phyloP scores from a whole-genome alignment of 2,113 vertebrate species.

The Eretmodus cyanostictus region DNA sequence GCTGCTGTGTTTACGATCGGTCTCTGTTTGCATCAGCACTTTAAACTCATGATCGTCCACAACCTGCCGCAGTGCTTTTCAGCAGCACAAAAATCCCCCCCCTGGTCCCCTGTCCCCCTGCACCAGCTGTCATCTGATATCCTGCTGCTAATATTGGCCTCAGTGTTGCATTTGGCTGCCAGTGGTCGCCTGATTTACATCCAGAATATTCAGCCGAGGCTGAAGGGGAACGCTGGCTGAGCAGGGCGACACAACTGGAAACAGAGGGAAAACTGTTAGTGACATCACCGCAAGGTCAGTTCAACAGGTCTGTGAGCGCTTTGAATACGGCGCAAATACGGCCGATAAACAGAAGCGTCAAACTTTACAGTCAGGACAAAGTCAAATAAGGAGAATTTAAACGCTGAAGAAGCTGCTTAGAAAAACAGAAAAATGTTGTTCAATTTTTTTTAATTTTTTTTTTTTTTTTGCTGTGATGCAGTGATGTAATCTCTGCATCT shows the following conservation, averaged over 20 bases:
- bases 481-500: accelerated
- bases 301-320: background rate
- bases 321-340: background rate
- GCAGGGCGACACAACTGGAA: background rate
- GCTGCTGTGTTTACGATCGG: background rate
- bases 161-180: constrained; percentile 2
- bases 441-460: too few species aligned
- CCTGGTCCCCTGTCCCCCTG: background rate
- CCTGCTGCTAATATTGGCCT: constrained; percentile 34
- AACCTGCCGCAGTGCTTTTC: background rate
- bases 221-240: background rate
- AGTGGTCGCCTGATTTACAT: constrained; percentile 30
- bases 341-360: background rate
- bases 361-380: background rate
- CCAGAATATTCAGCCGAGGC: background rate
- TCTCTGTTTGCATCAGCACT: background rate
- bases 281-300: background rate
- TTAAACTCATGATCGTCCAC: background rate
- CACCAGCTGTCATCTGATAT: background rate
- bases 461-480: background rate
- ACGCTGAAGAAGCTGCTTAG: background rate
- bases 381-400: accelerated
- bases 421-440: background rate
- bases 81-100: background rate
- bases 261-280: background rate